A percentile compares a stretch with the other conserved stretches of the same genome.
phyloP scores from a whole-genome alignment of 1,140 invertebrate genomes.

The Cyphomyrmex costatus region DNA sequence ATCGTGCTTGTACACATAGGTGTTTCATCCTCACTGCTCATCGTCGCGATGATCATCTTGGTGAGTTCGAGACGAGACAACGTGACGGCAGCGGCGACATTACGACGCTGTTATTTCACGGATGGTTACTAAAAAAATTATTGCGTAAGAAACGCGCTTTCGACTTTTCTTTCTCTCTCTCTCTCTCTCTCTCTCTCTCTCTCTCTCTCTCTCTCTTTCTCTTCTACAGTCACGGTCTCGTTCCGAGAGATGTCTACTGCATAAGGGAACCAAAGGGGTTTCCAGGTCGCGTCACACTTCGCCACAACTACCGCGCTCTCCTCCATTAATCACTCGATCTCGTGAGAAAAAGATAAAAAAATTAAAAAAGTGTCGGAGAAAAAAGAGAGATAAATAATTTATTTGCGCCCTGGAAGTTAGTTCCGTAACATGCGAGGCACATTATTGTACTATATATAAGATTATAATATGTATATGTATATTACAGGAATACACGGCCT shows the following conservation, averaged over 20 bases:
- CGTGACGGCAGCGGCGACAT: neutral
- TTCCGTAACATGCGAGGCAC: no score
- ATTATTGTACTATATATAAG: no score
- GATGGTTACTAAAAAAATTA: slow-evolving; percentile 71
- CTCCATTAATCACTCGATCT: neutral
- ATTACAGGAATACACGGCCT: no score
- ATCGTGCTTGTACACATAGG: neutral
- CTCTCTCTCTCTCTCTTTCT: neutral
- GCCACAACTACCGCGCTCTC: slow-evolving; percentile 12
- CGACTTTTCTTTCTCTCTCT: slow-evolving; percentile 59
- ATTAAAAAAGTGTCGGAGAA: neutral
- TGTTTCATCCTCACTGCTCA: neutral
- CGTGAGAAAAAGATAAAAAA: neutral
- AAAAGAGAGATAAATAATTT: neutral
- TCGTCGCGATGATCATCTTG: slow-evolving; percentile 18
- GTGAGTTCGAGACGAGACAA: slow-evolving; percentile 3
- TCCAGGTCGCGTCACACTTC: slow-evolving; percentile 64
- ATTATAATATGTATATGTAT: no score
- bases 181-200: slow-evolving; percentile 39
- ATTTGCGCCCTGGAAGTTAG: neutral
- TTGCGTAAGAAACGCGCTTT: slow-evolving; percentile 68
- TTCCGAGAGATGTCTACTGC: slow-evolving; percentile 52
- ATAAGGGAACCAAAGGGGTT: slow-evolving; percentile 50
- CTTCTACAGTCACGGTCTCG: neutral
- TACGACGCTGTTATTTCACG: slow-evolving; percentile 52